Evolutionary conservation across 1,140 invertebrate genomes (phyloP).

Genomic region (Plodia interpunctella): DNA sequence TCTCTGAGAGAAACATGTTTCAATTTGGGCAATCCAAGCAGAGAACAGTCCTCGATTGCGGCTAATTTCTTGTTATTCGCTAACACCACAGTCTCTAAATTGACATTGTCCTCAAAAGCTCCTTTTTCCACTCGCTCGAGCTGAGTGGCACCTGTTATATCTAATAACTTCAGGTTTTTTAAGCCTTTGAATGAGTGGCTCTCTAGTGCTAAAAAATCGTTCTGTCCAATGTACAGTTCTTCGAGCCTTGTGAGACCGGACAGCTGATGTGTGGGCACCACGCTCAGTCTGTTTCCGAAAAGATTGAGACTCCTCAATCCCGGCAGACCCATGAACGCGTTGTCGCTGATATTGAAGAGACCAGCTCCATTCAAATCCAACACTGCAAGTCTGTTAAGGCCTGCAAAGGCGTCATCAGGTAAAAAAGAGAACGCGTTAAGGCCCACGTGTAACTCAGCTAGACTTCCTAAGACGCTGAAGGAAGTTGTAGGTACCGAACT

Average conservation of each 20-base stretch:
- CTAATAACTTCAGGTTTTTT: constrained; percentile 84
- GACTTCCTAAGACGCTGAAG: constrained; percentile 82
- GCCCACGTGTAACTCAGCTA: constrained; percentile 90
- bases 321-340: constrained; percentile 86
- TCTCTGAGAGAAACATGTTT: constrained; percentile 86
- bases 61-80: constrained; percentile 86
- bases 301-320: constrained; percentile 86
- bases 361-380: constrained; percentile 89
- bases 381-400: constrained; percentile 84
- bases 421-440: constrained; percentile 87
- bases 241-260: constrained; percentile 84
- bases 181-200: constrained; percentile 86
- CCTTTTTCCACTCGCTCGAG: constrained; percentile 84
- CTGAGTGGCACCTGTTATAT: constrained; percentile 85
- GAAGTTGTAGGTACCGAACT: constrained; percentile 84
- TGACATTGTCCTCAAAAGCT: constrained; percentile 87
- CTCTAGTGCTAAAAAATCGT: constrained; percentile 83
- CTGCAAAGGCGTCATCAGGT: constrained; percentile 85
- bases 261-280: constrained; percentile 86
- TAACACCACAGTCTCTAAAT: constrained; percentile 86
- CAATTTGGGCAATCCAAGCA: constrained; percentile 87
- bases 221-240: constrained; percentile 89
- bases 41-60: constrained; percentile 83
- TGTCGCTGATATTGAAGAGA: constrained; percentile 84
- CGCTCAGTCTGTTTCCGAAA: constrained; percentile 85